Percentiles rank a stretch among this genome's conserved stretches.
These are phyloP conservation scores for Stenchaetothrips biformis DNA, from an alignment of 2,888 invertebrate species.

Conservation along the genomic window DNA sequence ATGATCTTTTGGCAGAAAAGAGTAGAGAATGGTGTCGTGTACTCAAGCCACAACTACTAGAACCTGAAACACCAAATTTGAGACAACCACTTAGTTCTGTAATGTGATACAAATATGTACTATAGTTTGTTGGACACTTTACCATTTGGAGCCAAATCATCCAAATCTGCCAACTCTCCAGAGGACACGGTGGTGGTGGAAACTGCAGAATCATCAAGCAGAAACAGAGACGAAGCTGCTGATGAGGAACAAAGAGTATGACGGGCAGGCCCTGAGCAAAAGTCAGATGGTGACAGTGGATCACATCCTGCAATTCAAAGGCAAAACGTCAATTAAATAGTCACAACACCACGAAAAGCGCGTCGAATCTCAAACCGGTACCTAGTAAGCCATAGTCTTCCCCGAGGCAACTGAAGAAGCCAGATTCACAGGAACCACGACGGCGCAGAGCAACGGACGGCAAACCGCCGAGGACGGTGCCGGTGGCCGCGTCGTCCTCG, in stretches of 20 bases:
- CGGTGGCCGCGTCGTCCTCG: slow-evolving; percentile 37
- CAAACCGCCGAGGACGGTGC: slow-evolving; percentile 35
- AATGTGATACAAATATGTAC: too few species aligned
- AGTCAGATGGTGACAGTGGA: slow-evolving; percentile 14
- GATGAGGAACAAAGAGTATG: slow-evolving; percentile 47
- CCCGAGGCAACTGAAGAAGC: slow-evolving; percentile 83
- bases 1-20: slow-evolving; percentile 61
- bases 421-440: slow-evolving; percentile 82
- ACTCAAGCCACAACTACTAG: background rate
- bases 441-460: slow-evolving; percentile 51
- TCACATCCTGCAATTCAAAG: slow-evolving; percentile 12
- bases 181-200: slow-evolving; percentile 30
- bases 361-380: slow-evolving; percentile 30
- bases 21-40: slow-evolving; percentile 51
- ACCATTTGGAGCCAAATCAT: slow-evolving; percentile 37
- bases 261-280: background rate
- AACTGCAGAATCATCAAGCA: slow-evolving; percentile 38
- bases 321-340: background rate
- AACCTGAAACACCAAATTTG: background rate
- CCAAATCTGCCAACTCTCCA: slow-evolving; percentile 53
- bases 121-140: too few species aligned
- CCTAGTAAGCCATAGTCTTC: slow-evolving; percentile 57
- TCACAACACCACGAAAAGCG: background rate
- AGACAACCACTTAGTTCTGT: too few species aligned
- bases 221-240: slow-evolving; percentile 53